A percentile compares a stretch with the other conserved stretches of the same genome.
phyloP scores from a whole-genome alignment of 2,113 vertebrate species.

The Tonatia bakeri region DNA sequence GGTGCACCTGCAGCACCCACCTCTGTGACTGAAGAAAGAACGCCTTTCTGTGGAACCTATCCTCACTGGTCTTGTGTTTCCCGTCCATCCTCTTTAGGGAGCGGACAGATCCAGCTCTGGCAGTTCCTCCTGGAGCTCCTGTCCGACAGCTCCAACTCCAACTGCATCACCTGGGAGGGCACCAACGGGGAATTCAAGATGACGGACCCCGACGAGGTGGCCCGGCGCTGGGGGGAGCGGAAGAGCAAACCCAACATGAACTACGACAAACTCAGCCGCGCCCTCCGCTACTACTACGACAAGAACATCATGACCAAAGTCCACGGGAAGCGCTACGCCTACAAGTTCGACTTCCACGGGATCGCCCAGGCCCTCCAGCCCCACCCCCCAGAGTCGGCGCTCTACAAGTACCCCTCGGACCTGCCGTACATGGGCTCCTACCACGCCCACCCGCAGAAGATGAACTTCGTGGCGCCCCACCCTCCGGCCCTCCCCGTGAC shows the following conservation, averaged over 20 bases:
- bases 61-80: not conserved
- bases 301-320: constrained; percentile 97
- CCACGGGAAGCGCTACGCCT: constrained; percentile 91
- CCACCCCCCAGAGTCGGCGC: constrained; percentile 87
- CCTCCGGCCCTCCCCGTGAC: constrained; percentile 87
- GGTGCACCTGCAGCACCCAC: fast-evolving
- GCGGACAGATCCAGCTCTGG: constrained; percentile 93
- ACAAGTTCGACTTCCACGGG: constrained; percentile 94
- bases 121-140: constrained; percentile 92
- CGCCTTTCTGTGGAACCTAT: fast-evolving
- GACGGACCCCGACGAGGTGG: constrained; percentile 91
- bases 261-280: constrained; percentile 92
- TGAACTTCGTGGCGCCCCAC: constrained; percentile 91
- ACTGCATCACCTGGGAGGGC: constrained; percentile 93
- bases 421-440: constrained; percentile 91
- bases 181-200: constrained; percentile 93
- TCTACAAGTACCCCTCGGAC: constrained; percentile 92
- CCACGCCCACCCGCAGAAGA: constrained; percentile 90
- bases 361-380: constrained; percentile 92
- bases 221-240: constrained; percentile 89
- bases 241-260: constrained; percentile 95
- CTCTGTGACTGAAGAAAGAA: fast-evolving
- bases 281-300: constrained; percentile 92
- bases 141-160: constrained; percentile 89
- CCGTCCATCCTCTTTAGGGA: constrained; percentile 74